phyloP scores from a whole-genome alignment of 2,113 vertebrate genomes.

The Cyanoliseus patagonus region DNA sequence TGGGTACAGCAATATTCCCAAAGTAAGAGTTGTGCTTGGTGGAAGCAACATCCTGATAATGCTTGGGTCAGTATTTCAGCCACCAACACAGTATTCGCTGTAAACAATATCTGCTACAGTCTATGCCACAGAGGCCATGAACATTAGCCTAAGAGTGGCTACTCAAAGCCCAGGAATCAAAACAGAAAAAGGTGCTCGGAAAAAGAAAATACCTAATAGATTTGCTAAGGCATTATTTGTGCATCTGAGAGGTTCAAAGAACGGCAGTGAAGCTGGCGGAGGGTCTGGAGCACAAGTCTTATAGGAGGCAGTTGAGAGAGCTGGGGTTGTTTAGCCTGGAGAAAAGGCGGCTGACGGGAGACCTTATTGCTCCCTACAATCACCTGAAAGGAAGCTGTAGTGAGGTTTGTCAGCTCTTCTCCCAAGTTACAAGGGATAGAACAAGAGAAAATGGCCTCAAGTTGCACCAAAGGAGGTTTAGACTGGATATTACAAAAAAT shows the following conservation, averaged over 20 bases:
- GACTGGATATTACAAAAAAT: background rate
- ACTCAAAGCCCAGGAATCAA: background rate
- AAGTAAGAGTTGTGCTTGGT: background rate
- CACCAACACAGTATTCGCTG: background rate
- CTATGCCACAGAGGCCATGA: background rate
- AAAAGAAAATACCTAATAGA: background rate
- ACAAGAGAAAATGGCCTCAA: background rate
- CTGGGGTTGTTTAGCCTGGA: background rate
- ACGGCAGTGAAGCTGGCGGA: background rate
- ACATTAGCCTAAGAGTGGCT: background rate
- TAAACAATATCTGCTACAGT: background rate
- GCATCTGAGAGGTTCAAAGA: background rate
- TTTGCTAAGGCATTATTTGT: background rate
- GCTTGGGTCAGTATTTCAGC: background rate
- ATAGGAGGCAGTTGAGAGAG: fast-evolving
- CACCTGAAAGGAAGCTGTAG: background rate
- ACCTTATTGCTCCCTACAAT: background rate
- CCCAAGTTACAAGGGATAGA: background rate
- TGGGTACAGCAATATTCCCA: background rate
- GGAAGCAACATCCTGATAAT: background rate
- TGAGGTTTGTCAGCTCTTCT: fast-evolving
- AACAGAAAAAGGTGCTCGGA: background rate
- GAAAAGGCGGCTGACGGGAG: background rate
- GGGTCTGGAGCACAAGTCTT: background rate
- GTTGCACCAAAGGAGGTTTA: background rate